Conservation (phyloP, 2,888 invertebrate genomes). For the Eurytoma adleriae region DNA sequence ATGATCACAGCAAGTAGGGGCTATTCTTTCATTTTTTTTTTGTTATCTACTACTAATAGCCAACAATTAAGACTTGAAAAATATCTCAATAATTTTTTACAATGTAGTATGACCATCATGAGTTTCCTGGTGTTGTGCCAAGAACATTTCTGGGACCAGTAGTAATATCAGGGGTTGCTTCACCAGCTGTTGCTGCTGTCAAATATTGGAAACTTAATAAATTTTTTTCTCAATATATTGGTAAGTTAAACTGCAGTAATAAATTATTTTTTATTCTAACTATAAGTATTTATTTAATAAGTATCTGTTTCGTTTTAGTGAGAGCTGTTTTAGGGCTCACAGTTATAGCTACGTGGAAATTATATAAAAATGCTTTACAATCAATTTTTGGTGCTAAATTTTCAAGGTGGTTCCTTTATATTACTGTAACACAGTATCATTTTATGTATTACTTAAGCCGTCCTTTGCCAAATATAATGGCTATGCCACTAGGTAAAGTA, state of each 20-base stretch:
- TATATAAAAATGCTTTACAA: conserved; percentile 85
- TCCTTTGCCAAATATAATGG: conserved; percentile 96
- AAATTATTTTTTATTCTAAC: background rate
- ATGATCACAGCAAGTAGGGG: background rate
- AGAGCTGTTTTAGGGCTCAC: conserved; percentile 87
- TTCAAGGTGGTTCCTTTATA: conserved; percentile 87
- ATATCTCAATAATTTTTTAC: conserved; percentile 17
- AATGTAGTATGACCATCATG: conserved; percentile 95
- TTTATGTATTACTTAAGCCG: conserved; percentile 98
- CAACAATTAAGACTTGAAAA: background rate
- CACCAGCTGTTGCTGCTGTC: conserved; percentile 85
- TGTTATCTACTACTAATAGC: too few relatives aligned
- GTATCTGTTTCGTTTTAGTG: conserved; percentile 80
- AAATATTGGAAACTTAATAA: conserved; percentile 86
- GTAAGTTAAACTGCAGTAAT: conserved; percentile 77
- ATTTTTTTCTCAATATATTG: conserved; percentile 92
- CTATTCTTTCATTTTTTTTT: background rate
- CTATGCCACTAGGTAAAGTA: conserved; percentile 88
- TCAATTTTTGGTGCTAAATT: conserved; percentile 88
- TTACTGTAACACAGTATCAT: conserved; percentile 97
- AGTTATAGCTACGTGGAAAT: conserved; percentile 86
- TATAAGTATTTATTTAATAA: background rate
- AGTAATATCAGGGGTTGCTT: conserved; percentile 85
- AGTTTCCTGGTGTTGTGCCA: conserved; percentile 98
- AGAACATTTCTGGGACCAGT: conserved; percentile 96